Percentiles rank a stretch among this genome's conserved stretches.
These are phyloP conservation scores for Vulpes ferrilata DNA, from an alignment of 2,113 vertebrate species.

Conservation along the genomic window DNA sequence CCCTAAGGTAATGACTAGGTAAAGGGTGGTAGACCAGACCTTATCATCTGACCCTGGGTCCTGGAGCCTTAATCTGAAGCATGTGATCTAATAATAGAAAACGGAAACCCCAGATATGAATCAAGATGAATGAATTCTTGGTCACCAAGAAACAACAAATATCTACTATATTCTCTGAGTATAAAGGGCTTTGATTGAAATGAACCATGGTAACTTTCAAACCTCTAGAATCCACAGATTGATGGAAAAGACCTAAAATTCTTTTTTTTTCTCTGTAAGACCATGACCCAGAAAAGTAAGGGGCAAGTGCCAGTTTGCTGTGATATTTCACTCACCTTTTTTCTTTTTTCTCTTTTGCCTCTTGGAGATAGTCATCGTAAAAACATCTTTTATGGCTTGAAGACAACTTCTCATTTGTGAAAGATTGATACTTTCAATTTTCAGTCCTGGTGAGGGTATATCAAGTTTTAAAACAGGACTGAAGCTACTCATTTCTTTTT, in stretches of 20 bases:
- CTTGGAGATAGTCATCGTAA: slow-evolving; percentile 73
- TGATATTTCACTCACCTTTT: background rate
- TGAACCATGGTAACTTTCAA: background rate
- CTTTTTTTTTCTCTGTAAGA: background rate
- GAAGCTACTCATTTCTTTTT: slow-evolving; percentile 83
- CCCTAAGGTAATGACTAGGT: background rate
- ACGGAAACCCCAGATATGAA: background rate
- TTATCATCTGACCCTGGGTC: background rate
- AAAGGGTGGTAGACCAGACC: background rate
- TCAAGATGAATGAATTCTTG: background rate
- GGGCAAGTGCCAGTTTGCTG: background rate
- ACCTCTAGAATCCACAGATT: background rate
- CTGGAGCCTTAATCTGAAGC: background rate
- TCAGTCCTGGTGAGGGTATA: slow-evolving; percentile 75
- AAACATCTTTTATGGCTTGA: slow-evolving; percentile 74
- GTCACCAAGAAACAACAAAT: background rate
- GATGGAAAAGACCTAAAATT: background rate
- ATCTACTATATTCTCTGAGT: background rate
- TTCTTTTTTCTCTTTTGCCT: background rate
- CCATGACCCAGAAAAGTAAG: background rate
- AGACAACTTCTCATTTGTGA: slow-evolving; percentile 80
- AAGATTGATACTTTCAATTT: slow-evolving; percentile 88
- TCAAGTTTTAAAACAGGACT: slow-evolving; percentile 83
- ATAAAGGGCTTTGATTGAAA: slow-evolving; percentile 13
- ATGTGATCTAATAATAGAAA: background rate